These are phyloP conservation scores for Epinephelus moara DNA, from an alignment of 2,113 vertebrate genomes.

Conservation along the genomic window DNA sequence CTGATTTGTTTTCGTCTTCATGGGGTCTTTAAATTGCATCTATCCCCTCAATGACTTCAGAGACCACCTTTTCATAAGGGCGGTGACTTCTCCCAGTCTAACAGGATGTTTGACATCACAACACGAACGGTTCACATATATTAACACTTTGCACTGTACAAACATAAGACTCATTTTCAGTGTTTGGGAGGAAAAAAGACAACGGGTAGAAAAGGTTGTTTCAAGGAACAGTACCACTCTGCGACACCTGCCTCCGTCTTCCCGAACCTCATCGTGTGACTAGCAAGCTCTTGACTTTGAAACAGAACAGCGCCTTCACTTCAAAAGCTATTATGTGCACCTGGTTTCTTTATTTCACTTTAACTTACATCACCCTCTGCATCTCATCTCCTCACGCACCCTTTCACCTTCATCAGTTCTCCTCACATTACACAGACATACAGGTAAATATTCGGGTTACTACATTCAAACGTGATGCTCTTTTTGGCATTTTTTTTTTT, in stretches of 20 bases:
- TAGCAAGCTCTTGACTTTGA: conserved; percentile 21
- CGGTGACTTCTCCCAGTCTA: conserved; percentile 13
- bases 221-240: conserved; percentile 43
- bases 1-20: conserved; percentile 2
- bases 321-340: conserved; percentile 37
- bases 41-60: conserved; percentile 8
- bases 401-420: conserved; percentile 17
- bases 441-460: conserved; percentile 32
- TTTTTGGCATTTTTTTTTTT: conserved; percentile 60
- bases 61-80: not conserved
- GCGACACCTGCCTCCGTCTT: conserved; percentile 41
- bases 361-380: conserved; percentile 8
- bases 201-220: not conserved
- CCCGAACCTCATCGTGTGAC: conserved; percentile 28
- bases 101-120: conserved; percentile 33
- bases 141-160: conserved; percentile 37
- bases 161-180: conserved; percentile 52
- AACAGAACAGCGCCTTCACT: conserved; percentile 19
- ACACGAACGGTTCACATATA: conserved; percentile 27
- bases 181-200: conserved; percentile 41
- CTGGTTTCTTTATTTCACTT: conserved; percentile 6
- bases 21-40: conserved; percentile 58
- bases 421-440: conserved; percentile 45
- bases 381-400: conserved; percentile 4
- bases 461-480: conserved; percentile 72